Evolutionary conservation across 2,888 invertebrate species (phyloP), one percentile per base, ranked within the genome.

Genomic region (Xestobium rufovillosum): DNA sequence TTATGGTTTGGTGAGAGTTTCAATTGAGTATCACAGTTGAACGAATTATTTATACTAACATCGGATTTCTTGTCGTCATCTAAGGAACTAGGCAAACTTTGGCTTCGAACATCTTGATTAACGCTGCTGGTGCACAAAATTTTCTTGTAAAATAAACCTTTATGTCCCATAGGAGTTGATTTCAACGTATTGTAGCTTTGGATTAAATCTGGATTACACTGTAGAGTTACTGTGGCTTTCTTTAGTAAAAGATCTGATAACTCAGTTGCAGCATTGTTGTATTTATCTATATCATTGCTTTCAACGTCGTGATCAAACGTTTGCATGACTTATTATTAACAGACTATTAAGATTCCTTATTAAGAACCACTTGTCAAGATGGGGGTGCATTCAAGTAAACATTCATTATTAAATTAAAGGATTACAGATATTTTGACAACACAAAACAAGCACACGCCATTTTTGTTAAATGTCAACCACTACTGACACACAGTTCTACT

Each of bases 21-120:
- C 39, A 42, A 9, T 13, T 36, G 28, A 15, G 15, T 55, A 56
- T 60, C 59, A 57, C 57, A 56, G 54, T 38, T 43, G 30, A 51
- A 50, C 30, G 41, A 36, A 40, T 42, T 42, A 36, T 52, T 49
- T 29, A 44, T 14, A 37, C 42, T 44, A 32, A 26, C 35, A 26
- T 39, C 36, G 11, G 35, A 11, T 32, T 31, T 16, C 33, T 49
- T 46, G 26, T 55, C 48, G 35, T 58, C 57, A 42, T 60, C 60
- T 34, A 60, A 51, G 41, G 61, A 61, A 48, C 59, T 62, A 14
- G 67, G 67, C 49, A 68, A 51, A 53, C 67, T 68, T 50, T 61
- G 63, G 47, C 65, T 65, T 47, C 60, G 50, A 36, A 47, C 41
- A 42, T 61, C 59, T 44, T 53, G 49, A 16, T 48, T 51, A 15